Conservation (phyloP, 2,113 vertebrate species). For the Tichodroma muraria region DNA sequence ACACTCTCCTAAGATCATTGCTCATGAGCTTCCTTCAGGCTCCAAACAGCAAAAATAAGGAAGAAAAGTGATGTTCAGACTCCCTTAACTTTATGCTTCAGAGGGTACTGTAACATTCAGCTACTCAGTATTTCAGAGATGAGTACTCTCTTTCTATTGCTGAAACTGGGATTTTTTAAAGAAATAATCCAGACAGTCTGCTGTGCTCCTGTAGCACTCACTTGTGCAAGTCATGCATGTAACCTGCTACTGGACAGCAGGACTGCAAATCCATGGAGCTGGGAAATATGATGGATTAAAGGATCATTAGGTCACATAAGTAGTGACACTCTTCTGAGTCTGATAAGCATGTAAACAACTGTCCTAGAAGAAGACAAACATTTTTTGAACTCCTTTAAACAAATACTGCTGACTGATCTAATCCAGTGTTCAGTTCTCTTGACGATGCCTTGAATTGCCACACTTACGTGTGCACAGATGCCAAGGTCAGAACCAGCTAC, state of each 20-base stretch:
- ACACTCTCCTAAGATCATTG: background rate
- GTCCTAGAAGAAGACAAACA: background rate
- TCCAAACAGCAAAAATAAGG: background rate
- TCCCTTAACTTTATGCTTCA: background rate
- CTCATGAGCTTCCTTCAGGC: background rate
- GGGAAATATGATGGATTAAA: background rate
- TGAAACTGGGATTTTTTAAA: background rate
- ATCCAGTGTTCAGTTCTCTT: background rate
- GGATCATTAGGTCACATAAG: background rate
- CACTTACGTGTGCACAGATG: background rate
- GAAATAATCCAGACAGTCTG: background rate
- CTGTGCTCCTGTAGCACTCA: background rate
- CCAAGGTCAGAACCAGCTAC: background rate
- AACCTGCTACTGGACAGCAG: background rate
- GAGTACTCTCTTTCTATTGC: background rate
- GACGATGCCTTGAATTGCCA: background rate
- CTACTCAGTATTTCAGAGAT: background rate
- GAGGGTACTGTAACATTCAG: background rate
- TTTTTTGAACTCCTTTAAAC: background rate
- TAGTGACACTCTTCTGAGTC: background rate
- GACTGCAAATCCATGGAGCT: background rate
- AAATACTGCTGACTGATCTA: background rate
- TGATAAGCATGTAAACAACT: background rate
- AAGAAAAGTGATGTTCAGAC: background rate
- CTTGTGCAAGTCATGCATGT: background rate